phyloP scores from a whole-genome alignment of 2,113 vertebrate genomes.

The Panthera tigris region DNA sequence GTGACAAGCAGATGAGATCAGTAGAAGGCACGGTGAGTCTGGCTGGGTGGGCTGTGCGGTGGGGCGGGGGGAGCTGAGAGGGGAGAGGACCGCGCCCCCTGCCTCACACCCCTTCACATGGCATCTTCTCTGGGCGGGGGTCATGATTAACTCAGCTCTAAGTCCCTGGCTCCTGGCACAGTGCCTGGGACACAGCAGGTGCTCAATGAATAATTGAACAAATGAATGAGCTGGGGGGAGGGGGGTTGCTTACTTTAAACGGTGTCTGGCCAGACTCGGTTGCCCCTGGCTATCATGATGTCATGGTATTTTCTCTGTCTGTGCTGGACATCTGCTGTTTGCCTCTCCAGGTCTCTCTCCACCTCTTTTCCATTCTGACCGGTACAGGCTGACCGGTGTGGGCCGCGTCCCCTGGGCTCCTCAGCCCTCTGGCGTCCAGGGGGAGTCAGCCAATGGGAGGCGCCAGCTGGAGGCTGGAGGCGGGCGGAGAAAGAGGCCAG shows the following conservation, averaged over 20 bases:
- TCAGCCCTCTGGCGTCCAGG: not conserved
- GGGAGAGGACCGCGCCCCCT: not conserved
- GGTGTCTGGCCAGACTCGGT: not conserved
- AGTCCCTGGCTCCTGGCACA: not conserved
- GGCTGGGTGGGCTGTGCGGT: not conserved
- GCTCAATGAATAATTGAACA: not conserved
- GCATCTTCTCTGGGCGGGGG: not conserved
- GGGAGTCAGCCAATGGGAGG: not conserved
- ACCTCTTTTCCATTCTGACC: not conserved
- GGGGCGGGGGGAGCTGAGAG: not conserved
- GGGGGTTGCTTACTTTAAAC: not conserved
- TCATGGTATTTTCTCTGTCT: not conserved
- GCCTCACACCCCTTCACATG: not conserved
- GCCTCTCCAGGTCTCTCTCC: not conserved
- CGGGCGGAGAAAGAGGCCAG: accelerated
- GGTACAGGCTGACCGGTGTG: accelerated
- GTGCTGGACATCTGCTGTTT: not conserved
- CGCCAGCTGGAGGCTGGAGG: not conserved
- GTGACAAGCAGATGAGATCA: not conserved
- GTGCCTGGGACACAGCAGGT: not conserved
- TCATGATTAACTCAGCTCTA: not conserved
- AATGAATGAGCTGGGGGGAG: not conserved
- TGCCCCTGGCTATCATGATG: accelerated
- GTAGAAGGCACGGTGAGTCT: not conserved
- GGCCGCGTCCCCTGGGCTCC: not conserved